Evolutionary conservation across 2,888 invertebrate genomes (phyloP).

Genomic region (Microctonus brassicae): DNA sequence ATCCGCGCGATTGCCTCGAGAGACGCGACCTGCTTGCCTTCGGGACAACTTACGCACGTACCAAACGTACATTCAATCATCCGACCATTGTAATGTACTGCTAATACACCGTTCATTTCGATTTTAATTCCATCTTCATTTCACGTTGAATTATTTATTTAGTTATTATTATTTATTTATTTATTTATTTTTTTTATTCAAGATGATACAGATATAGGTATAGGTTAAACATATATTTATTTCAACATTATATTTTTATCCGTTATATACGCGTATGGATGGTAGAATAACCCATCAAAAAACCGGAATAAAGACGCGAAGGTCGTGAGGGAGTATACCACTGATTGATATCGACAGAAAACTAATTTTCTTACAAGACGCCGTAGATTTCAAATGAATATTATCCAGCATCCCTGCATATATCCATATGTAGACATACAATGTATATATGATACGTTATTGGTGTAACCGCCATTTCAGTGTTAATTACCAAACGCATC

Average conservation of each 20-base stretch:
- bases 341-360: conserved; percentile 29
- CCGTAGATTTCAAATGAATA: conserved; percentile 21
- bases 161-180: conserved; percentile 5
- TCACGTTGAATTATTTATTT: conserved; percentile 2
- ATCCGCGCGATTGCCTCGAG: conserved; percentile 43
- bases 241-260: too few relatives aligned
- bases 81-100: conserved; percentile 29
- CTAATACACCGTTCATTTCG: conserved; percentile 37
- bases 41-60: conserved; percentile 39
- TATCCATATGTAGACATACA: not conserved
- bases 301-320: conserved; percentile 18
- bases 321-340: not conserved
- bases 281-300: not conserved
- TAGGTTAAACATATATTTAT: not conserved
- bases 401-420: not conserved
- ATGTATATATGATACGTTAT: not conserved
- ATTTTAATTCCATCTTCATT: conserved; percentile 34
- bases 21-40: conserved; percentile 23
- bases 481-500: too few relatives aligned
- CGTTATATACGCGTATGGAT: not conserved
- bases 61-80: conserved; percentile 37
- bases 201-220: not conserved
- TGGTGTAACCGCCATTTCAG: too few relatives aligned
- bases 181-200: too few relatives aligned
- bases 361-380: conserved; percentile 29